Conservation (phyloP, 2,797 vertebrate genomes). For the Melanotaenia nigrans region DNA sequence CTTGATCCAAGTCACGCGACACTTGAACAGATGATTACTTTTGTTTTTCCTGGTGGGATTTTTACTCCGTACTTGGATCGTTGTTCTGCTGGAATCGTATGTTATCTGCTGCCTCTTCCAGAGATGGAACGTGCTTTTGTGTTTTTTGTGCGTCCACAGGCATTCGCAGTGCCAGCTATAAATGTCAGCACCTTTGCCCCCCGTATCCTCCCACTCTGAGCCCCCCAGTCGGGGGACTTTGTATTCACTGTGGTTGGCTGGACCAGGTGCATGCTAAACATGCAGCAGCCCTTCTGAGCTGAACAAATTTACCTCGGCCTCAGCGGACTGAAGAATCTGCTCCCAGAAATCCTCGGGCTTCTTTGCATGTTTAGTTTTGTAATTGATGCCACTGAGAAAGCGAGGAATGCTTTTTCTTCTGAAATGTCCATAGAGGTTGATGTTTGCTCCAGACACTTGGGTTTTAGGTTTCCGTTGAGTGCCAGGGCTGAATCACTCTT, state of each 20-base stretch:
- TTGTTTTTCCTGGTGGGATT: not conserved
- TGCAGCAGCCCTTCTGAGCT: not conserved
- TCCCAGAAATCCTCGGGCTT: not conserved
- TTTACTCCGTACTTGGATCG: not conserved
- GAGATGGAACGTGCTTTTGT: not conserved
- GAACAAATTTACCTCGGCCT: conserved; percentile 1
- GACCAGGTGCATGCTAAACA: conserved; percentile 24
- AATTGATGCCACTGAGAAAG: not conserved
- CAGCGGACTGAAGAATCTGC: conserved; percentile 12
- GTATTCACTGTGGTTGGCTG: not conserved
- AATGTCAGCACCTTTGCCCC: conserved; percentile 18
- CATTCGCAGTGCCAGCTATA: conserved; percentile 5
- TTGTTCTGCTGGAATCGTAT: not conserved
- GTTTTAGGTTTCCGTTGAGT: not conserved
- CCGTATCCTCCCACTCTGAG: not conserved
- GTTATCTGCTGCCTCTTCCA: not conserved
- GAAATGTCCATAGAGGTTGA: not conserved
- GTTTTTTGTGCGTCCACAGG: not conserved
- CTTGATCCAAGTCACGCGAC: no score
- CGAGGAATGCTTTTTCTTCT: not conserved
- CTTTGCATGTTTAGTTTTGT: not conserved
- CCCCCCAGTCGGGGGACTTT: not conserved
- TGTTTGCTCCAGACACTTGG: not conserved
- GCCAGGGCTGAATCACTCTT: not conserved
- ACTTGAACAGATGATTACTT: not conserved